Conservation (phyloP, 1,140 invertebrate species). For the Brachionus plicatilis region DNA sequence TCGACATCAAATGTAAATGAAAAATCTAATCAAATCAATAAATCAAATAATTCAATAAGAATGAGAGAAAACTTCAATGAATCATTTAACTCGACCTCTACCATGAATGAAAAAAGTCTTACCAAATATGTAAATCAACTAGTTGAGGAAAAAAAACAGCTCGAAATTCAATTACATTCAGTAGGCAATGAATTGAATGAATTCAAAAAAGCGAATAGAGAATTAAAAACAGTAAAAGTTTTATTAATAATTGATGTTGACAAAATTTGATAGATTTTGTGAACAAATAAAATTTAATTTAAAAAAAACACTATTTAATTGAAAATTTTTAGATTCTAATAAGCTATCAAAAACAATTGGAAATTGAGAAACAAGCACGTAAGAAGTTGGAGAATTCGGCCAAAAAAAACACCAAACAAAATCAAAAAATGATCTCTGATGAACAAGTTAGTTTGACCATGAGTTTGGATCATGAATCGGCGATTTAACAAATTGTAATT, state of each 20-base stretch:
- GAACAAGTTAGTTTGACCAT: neutral
- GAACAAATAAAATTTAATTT: neutral
- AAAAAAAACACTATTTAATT: neutral
- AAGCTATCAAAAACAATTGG: neutral
- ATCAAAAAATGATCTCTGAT: neutral
- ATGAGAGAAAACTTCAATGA: neutral
- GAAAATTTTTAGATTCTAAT: neutral
- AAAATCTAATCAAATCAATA: neutral
- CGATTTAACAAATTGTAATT: neutral
- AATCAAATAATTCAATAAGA: neutral
- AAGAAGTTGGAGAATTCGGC: neutral
- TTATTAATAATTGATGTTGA: neutral
- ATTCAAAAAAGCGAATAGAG: constrained; percentile 14
- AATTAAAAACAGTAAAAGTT: neutral
- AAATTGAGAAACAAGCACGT: constrained; percentile 27
- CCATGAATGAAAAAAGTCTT: constrained; percentile 17
- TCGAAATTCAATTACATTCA: neutral
- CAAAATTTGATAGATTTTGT: neutral
- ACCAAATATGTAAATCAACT: constrained; percentile 6
- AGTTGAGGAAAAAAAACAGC: neutral
- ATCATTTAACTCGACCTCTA: neutral
- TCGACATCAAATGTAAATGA: neutral
- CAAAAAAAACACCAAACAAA: neutral
- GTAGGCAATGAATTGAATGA: constrained; percentile 14
- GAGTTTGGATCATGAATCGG: constrained; percentile 20